phyloP scores from a whole-genome alignment of 1,140 invertebrate species.

The Pissodes strobi region DNA sequence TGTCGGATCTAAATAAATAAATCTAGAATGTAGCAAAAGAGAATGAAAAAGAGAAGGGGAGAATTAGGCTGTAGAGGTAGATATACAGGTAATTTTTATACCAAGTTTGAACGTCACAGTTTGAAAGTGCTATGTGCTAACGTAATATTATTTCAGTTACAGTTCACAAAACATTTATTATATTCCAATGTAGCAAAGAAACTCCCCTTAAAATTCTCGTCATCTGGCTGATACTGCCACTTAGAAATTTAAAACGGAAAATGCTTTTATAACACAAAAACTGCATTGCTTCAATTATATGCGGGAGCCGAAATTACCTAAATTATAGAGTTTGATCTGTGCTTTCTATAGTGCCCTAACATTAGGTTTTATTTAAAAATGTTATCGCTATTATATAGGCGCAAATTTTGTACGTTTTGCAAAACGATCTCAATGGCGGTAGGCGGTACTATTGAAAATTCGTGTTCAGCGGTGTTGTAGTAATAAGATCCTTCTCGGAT shows the following conservation, averaged over 20 bases:
- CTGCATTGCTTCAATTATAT: slow-evolving; percentile 6
- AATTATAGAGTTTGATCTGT: slow-evolving; percentile 26
- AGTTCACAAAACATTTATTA: background rate
- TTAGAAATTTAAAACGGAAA: slow-evolving; percentile 2
- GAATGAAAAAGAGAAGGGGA: too few relatives aligned
- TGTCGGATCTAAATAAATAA: too few relatives aligned
- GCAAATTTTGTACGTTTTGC: slow-evolving; percentile 24
- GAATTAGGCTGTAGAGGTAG: too few relatives aligned
- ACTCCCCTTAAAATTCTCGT: background rate
- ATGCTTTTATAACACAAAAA: slow-evolving; percentile 3
- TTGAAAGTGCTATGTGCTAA: too few relatives aligned
- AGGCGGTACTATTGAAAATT: slow-evolving; percentile 34
- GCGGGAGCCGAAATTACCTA: slow-evolving; percentile 16
- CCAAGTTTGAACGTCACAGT: too few relatives aligned
- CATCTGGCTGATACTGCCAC: slow-evolving; percentile 2
- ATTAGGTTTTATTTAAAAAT: slow-evolving; percentile 31
- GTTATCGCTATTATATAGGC: slow-evolving; percentile 19
- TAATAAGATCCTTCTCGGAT: slow-evolving; percentile 32
- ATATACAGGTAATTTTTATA: too few relatives aligned
- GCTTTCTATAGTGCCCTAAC: slow-evolving; percentile 14
- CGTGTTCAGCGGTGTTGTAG: slow-evolving; percentile 23
- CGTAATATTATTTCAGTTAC: too few relatives aligned
- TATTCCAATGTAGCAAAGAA: background rate
- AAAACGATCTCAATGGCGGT: slow-evolving; percentile 22
- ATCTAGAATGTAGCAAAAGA: too few relatives aligned